Evolutionary conservation across 2,888 invertebrate genomes (phyloP).

Genomic region (Ecdyonurus torrentis): DNA sequence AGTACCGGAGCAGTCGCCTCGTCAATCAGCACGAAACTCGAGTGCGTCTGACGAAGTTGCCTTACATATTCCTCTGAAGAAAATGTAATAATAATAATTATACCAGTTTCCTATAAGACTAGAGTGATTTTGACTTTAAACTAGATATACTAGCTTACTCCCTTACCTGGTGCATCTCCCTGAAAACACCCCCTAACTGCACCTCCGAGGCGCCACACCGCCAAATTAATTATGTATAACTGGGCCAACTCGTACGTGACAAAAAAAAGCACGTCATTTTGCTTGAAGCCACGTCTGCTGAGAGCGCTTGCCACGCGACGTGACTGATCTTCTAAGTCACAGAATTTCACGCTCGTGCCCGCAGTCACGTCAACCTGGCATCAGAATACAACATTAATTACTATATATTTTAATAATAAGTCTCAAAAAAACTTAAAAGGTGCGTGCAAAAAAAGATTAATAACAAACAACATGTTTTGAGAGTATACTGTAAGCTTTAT

Average conservation of each 20-base stretch:
- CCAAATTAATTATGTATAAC: constrained; percentile 6
- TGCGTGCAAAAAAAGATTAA: too few species aligned
- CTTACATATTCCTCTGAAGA: not conserved
- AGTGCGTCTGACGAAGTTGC: not conserved
- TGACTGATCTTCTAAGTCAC: constrained; percentile 6
- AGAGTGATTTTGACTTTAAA: too few species aligned
- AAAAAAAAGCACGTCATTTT: constrained; percentile 9
- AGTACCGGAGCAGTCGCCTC: not conserved
- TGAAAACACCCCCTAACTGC: constrained; percentile 7
- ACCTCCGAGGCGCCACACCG: constrained; percentile 11
- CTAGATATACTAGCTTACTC: too few species aligned
- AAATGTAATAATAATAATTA: too few species aligned
- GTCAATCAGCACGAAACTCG: not conserved
- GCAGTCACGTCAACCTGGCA: not conserved
- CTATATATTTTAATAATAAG: too few species aligned
- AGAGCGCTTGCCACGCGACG: constrained; percentile 7
- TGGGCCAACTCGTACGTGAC: constrained; percentile 8
- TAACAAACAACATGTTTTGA: too few species aligned
- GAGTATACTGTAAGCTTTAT: not conserved
- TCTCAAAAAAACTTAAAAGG: too few species aligned
- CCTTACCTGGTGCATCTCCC: constrained; percentile 1
- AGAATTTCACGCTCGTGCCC: constrained; percentile 2
- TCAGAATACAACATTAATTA: too few species aligned
- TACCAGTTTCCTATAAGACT: too few species aligned
- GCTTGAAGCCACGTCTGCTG: constrained; percentile 6